phyloP scores from a whole-genome alignment of 1,140 invertebrate species.

The Prorops nasuta region DNA sequence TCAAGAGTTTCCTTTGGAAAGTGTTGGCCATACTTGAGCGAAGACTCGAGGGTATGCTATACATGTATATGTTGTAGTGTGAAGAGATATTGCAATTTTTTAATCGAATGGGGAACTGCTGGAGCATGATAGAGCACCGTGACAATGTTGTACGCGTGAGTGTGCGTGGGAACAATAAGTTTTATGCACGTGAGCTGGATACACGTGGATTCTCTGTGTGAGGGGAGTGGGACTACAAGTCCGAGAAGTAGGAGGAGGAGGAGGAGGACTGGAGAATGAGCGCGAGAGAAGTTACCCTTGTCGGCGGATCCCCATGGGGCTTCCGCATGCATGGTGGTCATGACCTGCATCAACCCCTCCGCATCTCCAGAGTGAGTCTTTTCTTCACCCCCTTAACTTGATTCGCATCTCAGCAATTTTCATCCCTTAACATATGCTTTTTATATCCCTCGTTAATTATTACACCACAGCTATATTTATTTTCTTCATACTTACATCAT shows the following conservation, averaged over 20 bases:
- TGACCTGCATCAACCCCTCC: conserved; percentile 71
- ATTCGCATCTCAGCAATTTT: no score
- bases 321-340: conserved; percentile 82
- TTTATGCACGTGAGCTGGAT: conserved; percentile 1
- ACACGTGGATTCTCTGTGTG: conserved; percentile 11
- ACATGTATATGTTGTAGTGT: no score
- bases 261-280: conserved; percentile 56
- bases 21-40: no score
- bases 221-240: conserved; percentile 10
- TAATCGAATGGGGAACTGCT: no score
- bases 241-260: neutral
- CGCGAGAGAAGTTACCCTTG: conserved; percentile 68
- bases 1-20: no score
- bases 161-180: no score
- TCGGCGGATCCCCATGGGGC: conserved; percentile 84
- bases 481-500: no score
- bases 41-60: no score
- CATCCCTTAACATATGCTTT: conserved; percentile 7
- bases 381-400: conserved; percentile 1
- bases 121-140: no score
- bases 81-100: no score
- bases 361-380: conserved; percentile 75
- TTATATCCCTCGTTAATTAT: neutral
- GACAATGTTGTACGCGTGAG: no score
- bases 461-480: no score